Evolutionary conservation across 2,888 invertebrate species (phyloP).

Genomic region (Eupeodes latifasciatus): DNA sequence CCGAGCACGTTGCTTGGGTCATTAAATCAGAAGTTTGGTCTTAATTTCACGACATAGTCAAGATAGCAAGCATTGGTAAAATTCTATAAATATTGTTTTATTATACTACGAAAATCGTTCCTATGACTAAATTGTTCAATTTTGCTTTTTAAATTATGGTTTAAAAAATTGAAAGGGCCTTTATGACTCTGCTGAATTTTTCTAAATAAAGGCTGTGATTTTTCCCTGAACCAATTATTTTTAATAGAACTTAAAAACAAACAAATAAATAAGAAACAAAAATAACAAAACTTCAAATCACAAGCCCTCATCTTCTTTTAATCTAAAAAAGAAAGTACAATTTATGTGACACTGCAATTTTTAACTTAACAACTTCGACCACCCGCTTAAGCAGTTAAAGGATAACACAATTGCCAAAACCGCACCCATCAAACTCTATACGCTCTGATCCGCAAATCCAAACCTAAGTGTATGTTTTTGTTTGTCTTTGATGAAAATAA

Average conservation of each 20-base stretch:
- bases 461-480: constrained; percentile 1
- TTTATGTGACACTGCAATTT: neutral
- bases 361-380: constrained; percentile 43
- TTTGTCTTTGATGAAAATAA: constrained; percentile 30
- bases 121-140: too few relatives aligned
- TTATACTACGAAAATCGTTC: too few relatives aligned
- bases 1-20: too few relatives aligned
- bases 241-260: neutral
- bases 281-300: neutral
- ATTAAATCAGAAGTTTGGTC: too few relatives aligned
- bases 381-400: constrained; percentile 63
- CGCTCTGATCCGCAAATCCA: neutral
- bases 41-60: too few relatives aligned
- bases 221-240: too few relatives aligned
- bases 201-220: too few relatives aligned
- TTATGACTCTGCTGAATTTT: too few relatives aligned
- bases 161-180: too few relatives aligned
- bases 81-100: too few relatives aligned
- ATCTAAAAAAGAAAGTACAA: neutral
- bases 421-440: neutral
- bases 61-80: too few relatives aligned
- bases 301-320: neutral
- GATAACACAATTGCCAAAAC: constrained; percentile 43
- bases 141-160: too few relatives aligned
- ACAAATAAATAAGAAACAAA: neutral